These are phyloP conservation scores for Syngnathus rostellatus DNA, from an alignment of 2,797 vertebrate species.

Conservation along the genomic window DNA sequence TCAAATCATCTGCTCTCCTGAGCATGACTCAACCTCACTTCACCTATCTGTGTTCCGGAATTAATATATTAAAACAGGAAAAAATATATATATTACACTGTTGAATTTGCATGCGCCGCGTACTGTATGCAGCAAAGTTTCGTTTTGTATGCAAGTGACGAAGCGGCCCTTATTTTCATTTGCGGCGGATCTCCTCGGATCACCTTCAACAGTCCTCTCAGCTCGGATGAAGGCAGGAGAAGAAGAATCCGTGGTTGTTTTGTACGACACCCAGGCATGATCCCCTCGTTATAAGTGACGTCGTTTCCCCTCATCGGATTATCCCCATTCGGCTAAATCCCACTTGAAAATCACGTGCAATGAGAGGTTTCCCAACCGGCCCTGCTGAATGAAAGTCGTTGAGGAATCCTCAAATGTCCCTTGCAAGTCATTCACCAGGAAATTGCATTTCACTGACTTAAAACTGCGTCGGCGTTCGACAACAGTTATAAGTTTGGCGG, in stretches of 20 bases:
- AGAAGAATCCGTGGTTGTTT: background rate
- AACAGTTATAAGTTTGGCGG: background rate
- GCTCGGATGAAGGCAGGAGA: background rate
- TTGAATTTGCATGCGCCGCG: background rate
- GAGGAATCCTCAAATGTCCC: slow-evolving; percentile 8
- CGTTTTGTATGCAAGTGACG: background rate
- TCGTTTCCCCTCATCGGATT: background rate
- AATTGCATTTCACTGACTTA: background rate
- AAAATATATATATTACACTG: slow-evolving; percentile 6
- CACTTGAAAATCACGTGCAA: background rate
- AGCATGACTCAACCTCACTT: slow-evolving; percentile 30
- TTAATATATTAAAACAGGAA: background rate
- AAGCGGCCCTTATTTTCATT: background rate
- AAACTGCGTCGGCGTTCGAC: background rate
- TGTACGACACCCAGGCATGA: background rate
- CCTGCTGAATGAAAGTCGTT: slow-evolving; percentile 16
- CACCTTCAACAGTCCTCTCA: slow-evolving; percentile 6
- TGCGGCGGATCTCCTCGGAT: background rate
- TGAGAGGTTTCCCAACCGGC: background rate
- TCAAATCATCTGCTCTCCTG: slow-evolving; percentile 36
- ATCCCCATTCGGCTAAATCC: background rate
- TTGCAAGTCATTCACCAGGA: background rate
- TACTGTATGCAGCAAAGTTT: background rate
- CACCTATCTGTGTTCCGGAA: background rate
- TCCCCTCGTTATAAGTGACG: background rate